These are phyloP conservation scores for Poeciliopsis retropinna DNA, from an alignment of 2,113 vertebrate species.

Conservation along the genomic window DNA sequence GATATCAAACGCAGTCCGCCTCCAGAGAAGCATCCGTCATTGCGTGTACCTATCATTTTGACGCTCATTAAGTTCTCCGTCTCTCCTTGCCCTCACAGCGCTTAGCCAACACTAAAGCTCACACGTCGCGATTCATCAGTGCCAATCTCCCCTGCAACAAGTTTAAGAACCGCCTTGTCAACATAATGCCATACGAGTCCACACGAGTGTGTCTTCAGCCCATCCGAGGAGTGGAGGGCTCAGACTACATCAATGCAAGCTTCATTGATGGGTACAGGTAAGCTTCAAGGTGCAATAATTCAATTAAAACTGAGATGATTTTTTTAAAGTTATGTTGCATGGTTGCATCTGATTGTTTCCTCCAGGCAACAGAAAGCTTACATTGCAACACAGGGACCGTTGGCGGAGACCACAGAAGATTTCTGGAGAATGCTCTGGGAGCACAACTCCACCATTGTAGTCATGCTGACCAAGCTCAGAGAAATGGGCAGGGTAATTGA, in stretches of 20 bases:
- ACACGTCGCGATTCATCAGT: constrained; percentile 99
- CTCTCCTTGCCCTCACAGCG: constrained; percentile 76
- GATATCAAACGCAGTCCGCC: not conserved
- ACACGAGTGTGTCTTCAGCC: constrained; percentile 97
- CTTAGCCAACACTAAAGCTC: constrained; percentile 98
- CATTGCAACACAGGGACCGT: constrained; percentile 96
- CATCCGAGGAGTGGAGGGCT: constrained; percentile 97
- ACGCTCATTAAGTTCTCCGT: constrained; percentile 6
- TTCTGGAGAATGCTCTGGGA: constrained; percentile 99
- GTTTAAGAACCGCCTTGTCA: constrained; percentile 99
- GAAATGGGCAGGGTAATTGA: constrained; percentile 96
- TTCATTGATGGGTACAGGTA: constrained; percentile 99
- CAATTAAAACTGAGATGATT: not conserved
- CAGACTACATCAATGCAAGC: constrained; percentile 98
- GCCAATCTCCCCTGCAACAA: constrained; percentile 99
- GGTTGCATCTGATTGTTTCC: not conserved
- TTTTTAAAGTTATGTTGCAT: not conserved
- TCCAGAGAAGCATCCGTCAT: constrained; percentile 3
- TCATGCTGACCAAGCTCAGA: constrained; percentile 99
- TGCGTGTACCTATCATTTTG: not conserved
- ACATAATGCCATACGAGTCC: constrained; percentile 99
- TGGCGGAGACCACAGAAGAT: constrained; percentile 99
- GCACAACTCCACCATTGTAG: constrained; percentile 98
- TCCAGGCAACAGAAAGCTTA: constrained; percentile 96
- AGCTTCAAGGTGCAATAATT: not conserved